Percentiles rank a stretch among this genome's conserved stretches.
Evolutionary conservation across 2,797 vertebrate species (phyloP).

Genomic region (Neosalanx taihuensis): DNA sequence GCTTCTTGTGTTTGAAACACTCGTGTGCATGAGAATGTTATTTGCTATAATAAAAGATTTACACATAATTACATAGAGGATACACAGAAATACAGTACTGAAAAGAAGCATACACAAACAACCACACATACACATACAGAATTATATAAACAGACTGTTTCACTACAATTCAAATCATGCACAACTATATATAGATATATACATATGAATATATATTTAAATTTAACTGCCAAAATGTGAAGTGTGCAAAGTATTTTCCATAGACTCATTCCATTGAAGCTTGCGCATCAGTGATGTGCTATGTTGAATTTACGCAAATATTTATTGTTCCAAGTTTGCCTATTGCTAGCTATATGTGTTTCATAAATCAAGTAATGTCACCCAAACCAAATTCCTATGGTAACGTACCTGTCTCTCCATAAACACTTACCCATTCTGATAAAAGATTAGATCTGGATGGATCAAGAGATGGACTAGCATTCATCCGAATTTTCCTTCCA

Average conservation of each 20-base stretch:
- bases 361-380: slow-evolving; percentile 82
- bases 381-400: slow-evolving; percentile 82
- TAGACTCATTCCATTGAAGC: slow-evolving; percentile 80
- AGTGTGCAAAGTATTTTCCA: slow-evolving; percentile 91
- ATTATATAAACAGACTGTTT: slow-evolving; percentile 25
- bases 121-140: slow-evolving; percentile 37
- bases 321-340: slow-evolving; percentile 91
- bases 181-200: slow-evolving; percentile 72
- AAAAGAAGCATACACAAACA: background rate
- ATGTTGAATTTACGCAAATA: slow-evolving; percentile 77
- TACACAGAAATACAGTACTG: slow-evolving; percentile 6
- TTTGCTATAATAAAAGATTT: slow-evolving; percentile 90
- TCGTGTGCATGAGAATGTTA: slow-evolving; percentile 99
- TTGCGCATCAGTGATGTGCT: slow-evolving; percentile 87
- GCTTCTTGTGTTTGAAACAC: slow-evolving; percentile 99
- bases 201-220: slow-evolving; percentile 79
- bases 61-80: slow-evolving; percentile 49
- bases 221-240: slow-evolving; percentile 93
- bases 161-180: slow-evolving; percentile 56
- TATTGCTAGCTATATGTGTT: slow-evolving; percentile 85
- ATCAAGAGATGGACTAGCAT: slow-evolving; percentile 59
- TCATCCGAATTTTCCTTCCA: slow-evolving; percentile 69
- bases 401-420: slow-evolving; percentile 78
- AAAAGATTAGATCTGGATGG: slow-evolving; percentile 74
- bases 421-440: slow-evolving; percentile 73